Evolutionary conservation across 1,140 invertebrate genomes (phyloP).

Genomic region (Cydia splendana): DNA sequence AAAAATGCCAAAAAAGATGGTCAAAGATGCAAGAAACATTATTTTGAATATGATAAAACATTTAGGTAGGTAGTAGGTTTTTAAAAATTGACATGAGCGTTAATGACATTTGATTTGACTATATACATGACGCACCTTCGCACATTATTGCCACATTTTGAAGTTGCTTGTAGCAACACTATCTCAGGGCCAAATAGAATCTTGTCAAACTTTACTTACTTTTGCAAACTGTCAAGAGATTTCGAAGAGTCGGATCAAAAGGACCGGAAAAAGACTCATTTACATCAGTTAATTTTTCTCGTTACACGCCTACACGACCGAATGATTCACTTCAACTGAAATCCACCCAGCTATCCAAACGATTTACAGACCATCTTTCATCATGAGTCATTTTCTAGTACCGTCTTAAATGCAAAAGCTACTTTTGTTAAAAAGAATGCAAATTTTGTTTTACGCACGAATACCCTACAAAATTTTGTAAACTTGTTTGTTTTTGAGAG

Average conservation of each 20-base stretch:
- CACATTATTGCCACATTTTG: too few species aligned
- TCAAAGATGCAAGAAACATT: too few species aligned
- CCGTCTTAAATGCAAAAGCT: neutral
- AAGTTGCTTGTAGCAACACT: too few species aligned
- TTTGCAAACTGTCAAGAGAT: neutral
- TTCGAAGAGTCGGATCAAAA: neutral
- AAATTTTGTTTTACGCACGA: neutral
- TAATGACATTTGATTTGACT: too few species aligned
- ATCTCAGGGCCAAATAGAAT: too few species aligned
- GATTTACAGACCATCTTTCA: neutral
- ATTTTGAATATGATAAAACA: too few species aligned
- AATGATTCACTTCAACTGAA: neutral
- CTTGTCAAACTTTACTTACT: neutral
- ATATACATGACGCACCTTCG: too few species aligned
- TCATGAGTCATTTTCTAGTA: neutral
- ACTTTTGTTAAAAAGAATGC: neutral
- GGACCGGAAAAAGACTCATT: constrained; percentile 14
- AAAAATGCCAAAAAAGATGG: too few species aligned
- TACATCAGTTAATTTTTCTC: neutral
- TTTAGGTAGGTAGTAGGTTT: too few species aligned
- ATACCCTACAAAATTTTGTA: neutral
- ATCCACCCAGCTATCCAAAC: neutral
- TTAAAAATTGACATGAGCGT: too few species aligned
- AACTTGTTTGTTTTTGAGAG: neutral
- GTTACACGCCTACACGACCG: neutral